phyloP scores from a whole-genome alignment of 2,888 invertebrate species.

The Cephus nigrinus region DNA sequence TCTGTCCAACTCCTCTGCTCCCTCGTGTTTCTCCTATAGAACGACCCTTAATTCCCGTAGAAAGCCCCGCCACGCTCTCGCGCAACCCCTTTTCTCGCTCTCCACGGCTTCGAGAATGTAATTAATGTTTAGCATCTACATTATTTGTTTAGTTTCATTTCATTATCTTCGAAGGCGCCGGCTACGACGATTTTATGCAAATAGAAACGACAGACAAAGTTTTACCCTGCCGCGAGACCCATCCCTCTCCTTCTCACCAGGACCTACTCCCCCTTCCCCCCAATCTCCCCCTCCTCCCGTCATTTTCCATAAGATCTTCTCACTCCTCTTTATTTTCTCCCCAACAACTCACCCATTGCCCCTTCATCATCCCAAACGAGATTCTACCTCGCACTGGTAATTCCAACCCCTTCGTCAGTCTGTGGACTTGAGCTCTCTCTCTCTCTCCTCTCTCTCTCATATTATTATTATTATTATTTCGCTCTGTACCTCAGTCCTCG shows the following conservation, averaged over 20 bases:
- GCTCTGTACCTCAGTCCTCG: constrained; percentile 41
- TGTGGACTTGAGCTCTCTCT: background rate
- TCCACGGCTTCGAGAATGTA: constrained; percentile 45
- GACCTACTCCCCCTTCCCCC: constrained; percentile 15
- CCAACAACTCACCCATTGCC: background rate
- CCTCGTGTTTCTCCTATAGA: background rate
- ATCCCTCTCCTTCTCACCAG: constrained; percentile 26
- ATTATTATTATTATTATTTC: constrained; percentile 43
- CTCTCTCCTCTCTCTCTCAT: background rate
- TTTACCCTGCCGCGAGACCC: constrained; percentile 40
- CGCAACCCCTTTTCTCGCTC: constrained; percentile 12
- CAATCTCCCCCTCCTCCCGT: background rate
- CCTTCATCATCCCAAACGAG: background rate
- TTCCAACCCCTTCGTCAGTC: background rate
- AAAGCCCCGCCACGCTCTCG: constrained; percentile 6
- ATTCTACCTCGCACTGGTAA: background rate
- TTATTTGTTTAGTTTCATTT: constrained; percentile 65
- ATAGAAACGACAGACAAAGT: constrained; percentile 54
- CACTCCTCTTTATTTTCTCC: constrained; percentile 31
- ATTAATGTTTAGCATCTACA: constrained; percentile 64
- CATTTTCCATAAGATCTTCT: background rate
- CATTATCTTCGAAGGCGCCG: constrained; percentile 58
- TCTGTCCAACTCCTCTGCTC: background rate
- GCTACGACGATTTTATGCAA: constrained; percentile 62
- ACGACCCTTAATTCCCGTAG: background rate